A percentile compares a stretch with the other conserved stretches of the same genome.
phyloP scores from a whole-genome alignment of 1,140 invertebrate species.

The Amphibalanus amphitrite region DNA sequence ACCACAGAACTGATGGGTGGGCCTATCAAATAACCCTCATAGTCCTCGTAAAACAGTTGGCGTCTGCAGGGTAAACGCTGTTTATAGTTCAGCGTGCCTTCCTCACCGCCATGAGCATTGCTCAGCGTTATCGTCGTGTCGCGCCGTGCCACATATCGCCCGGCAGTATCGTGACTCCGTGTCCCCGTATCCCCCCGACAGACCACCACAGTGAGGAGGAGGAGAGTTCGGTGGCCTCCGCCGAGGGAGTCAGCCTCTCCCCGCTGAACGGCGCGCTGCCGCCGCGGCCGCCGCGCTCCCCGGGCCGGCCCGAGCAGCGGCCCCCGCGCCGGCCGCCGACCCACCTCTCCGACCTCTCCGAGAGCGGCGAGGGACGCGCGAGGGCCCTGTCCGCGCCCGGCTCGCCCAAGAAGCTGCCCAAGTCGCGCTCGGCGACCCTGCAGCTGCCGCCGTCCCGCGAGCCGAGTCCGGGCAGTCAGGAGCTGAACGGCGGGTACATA shows the following conservation, averaged over 20 bases:
- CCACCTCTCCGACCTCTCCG: constrained; percentile 5
- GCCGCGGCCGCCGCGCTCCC: not conserved
- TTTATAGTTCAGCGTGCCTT: no score
- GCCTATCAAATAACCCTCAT: no score
- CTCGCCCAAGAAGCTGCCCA: not conserved
- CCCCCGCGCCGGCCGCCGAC: constrained; percentile 14
- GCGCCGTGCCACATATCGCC: no score
- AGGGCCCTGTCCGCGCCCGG: constrained; percentile 4
- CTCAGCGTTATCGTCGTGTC: no score
- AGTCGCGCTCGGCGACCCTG: not conserved
- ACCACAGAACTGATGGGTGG: no score
- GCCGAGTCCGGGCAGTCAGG: not conserved
- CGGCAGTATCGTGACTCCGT: no score
- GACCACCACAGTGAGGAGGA: not conserved
- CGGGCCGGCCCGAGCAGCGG: constrained; percentile 18
- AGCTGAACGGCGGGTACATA: constrained; percentile 23
- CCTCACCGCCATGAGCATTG: no score
- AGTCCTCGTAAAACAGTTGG: no score
- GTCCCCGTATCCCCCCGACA: no score
- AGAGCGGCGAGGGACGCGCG: not conserved
- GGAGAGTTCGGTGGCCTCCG: not conserved
- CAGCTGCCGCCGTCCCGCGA: not conserved
- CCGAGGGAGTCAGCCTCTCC: not conserved
- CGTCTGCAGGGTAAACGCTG: no score
- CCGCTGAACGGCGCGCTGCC: constrained; percentile 5